Evolutionary conservation across 2,113 vertebrate species (phyloP), one percentile per base, ranked within the genome.

Genomic region (Sebastes fasciatus): DNA sequence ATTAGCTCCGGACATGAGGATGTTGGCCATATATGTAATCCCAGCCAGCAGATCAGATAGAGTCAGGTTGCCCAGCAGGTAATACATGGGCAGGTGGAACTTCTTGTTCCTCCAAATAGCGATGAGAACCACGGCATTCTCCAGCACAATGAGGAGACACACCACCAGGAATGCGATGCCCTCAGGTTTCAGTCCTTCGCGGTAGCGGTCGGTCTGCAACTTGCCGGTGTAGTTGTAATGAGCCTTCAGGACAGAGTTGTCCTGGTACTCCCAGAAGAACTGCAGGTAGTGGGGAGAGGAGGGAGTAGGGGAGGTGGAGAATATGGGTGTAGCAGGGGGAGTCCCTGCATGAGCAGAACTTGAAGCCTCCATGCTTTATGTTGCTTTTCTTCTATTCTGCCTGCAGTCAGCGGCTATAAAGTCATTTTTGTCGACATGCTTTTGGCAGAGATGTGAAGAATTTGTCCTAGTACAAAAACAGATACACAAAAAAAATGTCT

Each of bases 141-240:
- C 97, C 82, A 97, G 84, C 34, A 98, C 94, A 19, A 98, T 98
- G 80, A 98, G 85, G 2, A 96, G 86, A 78, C 97, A 98, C 64
- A 98, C 94, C 12, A 95, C 92, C 82, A 98, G 83, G 76, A 96
- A 96, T 1, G 92, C 88, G 0, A 95, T 94, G 9, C 94, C 92
- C 43, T 97, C 95, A 0, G 96, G 95, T 51, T 96, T 96, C 74
- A 97, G 91, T 0, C 94, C 94, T 0, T 93, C 94, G 12, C 93
- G 94, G 90, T 96, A 96, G 17, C 95, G 95, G 84, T 94, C 95
- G 0, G 88, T 93, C 8, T 94, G 91, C 45, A 98, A 95, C 88
- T 98, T 98, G 42, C 96, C 96, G 0, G 96, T 98, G 93, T 95
- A 96, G 93, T 98, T 97, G 91, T 99, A 99, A 74, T 99, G 97